These are phyloP conservation scores for Diploptera punctata DNA, from an alignment of 2,888 invertebrate genomes.

Conservation along the genomic window DNA sequence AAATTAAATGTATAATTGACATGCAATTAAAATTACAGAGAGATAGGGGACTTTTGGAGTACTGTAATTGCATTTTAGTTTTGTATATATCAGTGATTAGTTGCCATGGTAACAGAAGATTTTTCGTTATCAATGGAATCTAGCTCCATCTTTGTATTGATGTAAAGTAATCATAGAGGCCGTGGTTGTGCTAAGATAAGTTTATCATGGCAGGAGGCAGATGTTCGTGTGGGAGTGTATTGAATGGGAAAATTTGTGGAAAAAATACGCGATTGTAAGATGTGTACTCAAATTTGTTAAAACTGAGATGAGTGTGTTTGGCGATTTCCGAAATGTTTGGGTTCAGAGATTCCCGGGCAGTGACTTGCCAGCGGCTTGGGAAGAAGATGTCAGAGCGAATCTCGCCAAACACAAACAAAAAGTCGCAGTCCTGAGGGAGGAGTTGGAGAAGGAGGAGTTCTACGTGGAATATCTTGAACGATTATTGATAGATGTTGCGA, in stretches of 20 bases:
- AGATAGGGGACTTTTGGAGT: too few relatives aligned
- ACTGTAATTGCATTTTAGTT: too few relatives aligned
- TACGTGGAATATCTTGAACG: slow-evolving; percentile 90
- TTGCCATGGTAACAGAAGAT: too few relatives aligned
- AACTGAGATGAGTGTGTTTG: slow-evolving; percentile 77
- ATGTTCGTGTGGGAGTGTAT: slow-evolving; percentile 18
- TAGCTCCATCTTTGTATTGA: not conserved
- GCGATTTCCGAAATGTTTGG: slow-evolving; percentile 92
- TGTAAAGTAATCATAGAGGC: slow-evolving; percentile 13
- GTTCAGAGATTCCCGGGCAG: slow-evolving; percentile 90
- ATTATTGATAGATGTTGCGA: slow-evolving; percentile 83
- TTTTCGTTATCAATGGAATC: too few relatives aligned
- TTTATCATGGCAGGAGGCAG: slow-evolving; percentile 23
- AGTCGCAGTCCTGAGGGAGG: slow-evolving; percentile 80
- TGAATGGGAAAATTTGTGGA: slow-evolving; percentile 7
- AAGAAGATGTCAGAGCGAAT: slow-evolving; percentile 90
- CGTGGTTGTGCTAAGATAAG: slow-evolving; percentile 9
- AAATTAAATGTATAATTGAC: too few relatives aligned
- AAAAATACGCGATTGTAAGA: slow-evolving; percentile 11
- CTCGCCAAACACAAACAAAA: slow-evolving; percentile 88
- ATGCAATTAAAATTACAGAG: too few relatives aligned
- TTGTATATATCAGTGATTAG: too few relatives aligned
- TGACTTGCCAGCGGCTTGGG: slow-evolving; percentile 90
- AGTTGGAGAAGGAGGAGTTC: slow-evolving; percentile 88
- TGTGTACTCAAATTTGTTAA: not conserved